Conservation (phyloP, 2,113 vertebrate genomes). For the Ictidomys tridecemlineatus region DNA sequence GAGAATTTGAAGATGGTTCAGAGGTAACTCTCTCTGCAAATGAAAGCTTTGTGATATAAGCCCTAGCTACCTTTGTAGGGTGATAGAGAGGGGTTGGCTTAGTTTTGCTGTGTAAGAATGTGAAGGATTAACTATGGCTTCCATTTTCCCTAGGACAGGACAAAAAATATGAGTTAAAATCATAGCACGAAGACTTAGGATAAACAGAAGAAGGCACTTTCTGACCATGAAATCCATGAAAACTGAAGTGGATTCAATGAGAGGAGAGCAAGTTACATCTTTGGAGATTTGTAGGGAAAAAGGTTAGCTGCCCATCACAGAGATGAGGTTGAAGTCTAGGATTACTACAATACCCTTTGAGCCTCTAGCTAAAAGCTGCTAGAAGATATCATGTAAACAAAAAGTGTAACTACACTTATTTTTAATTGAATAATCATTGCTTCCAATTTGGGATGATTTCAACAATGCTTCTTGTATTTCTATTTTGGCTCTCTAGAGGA, state of each 20-base stretch:
- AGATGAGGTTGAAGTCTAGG: not conserved
- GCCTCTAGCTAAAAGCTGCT: constrained; percentile 50
- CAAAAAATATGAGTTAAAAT: not conserved
- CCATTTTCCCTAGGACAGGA: not conserved
- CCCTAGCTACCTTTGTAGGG: not conserved
- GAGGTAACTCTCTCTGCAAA: not conserved
- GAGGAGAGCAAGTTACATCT: not conserved
- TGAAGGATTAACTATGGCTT: constrained; percentile 33
- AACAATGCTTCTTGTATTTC: constrained; percentile 79
- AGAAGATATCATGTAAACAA: constrained; percentile 63
- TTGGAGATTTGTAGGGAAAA: constrained; percentile 10
- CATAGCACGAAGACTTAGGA: not conserved
- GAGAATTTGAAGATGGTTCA: not conserved
- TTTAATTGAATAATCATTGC: constrained; percentile 82
- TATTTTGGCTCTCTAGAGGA: constrained; percentile 77
- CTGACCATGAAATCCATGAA: not conserved
- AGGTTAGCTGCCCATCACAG: not conserved
- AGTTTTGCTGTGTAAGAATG: not conserved
- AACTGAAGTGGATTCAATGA: not conserved
- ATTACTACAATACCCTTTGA: not conserved
- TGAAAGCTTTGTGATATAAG: not conserved
- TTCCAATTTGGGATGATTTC: constrained; percentile 79
- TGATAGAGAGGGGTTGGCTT: not conserved
- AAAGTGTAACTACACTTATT: constrained; percentile 74
- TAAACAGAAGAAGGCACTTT: not conserved